Conservation (phyloP, 2,888 invertebrate genomes). For the Artemia sp. region DNA sequence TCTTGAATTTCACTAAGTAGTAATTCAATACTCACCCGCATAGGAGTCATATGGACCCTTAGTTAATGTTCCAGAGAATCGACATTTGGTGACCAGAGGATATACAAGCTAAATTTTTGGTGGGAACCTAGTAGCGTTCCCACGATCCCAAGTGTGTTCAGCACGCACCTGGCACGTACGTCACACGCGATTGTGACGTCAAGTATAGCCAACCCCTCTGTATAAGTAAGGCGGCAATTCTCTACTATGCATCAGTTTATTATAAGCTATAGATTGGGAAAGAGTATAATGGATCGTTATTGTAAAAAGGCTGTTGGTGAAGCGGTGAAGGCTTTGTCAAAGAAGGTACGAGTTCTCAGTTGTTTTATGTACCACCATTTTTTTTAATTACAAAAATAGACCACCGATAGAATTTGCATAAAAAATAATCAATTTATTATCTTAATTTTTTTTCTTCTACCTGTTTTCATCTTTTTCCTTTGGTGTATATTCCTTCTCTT, state of each 20-base stretch:
- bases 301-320: background rate
- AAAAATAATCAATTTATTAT: no score
- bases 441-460: no score
- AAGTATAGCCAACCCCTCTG: conserved; percentile 7
- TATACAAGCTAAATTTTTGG: conserved; percentile 16
- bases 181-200: conserved; percentile 20
- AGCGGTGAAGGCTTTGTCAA: conserved; percentile 1
- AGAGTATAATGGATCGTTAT: background rate
- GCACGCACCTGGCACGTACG: conserved; percentile 27
- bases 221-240: background rate
- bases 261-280: background rate
- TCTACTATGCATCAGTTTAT: background rate
- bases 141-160: conserved; percentile 25
- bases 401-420: no score
- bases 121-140: conserved; percentile 26
- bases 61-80: background rate
- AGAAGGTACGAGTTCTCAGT: background rate
- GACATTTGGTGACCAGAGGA: conserved; percentile 3
- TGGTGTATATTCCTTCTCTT: no score
- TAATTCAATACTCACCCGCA: no score
- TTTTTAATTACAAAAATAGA: no score
- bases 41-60: no score
- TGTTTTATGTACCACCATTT: no score
- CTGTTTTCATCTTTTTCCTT: no score
- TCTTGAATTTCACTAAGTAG: no score